These are phyloP conservation scores for Nemotelus nigrinus DNA, from an alignment of 2,888 invertebrate species.

Conservation along the genomic window DNA sequence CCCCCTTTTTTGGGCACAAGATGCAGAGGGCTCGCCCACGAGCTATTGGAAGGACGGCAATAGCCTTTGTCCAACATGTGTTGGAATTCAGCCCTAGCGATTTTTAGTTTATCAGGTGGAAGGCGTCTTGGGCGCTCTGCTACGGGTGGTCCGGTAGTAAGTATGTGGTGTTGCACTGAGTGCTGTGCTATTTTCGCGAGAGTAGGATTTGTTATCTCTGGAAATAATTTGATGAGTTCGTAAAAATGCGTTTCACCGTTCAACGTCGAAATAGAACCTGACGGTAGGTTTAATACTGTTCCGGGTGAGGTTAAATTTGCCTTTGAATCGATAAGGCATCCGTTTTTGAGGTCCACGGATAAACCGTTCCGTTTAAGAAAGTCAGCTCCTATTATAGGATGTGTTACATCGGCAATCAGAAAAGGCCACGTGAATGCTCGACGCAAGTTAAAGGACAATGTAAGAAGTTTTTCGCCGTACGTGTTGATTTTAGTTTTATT, in stretches of 20 bases:
- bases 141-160: constrained; percentile 41
- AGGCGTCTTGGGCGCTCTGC: constrained; percentile 42
- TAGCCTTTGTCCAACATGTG: constrained; percentile 32
- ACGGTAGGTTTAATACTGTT: background rate
- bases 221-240: background rate
- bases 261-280: background rate
- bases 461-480: background rate
- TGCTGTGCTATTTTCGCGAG: background rate
- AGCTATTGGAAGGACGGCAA: constrained; percentile 43
- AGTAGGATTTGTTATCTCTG: background rate
- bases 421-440: constrained; percentile 32
- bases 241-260: background rate
- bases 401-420: constrained; percentile 43
- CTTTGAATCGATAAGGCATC: constrained; percentile 27
- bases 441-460: constrained; percentile 27
- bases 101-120: constrained; percentile 33
- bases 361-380: constrained; percentile 34
- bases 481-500: constrained; percentile 34
- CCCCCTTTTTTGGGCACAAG: constrained; percentile 41
- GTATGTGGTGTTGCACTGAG: constrained; percentile 45
- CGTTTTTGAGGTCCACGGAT: constrained; percentile 38
- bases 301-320: constrained; percentile 11
- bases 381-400: constrained; percentile 46
- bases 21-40: constrained; percentile 45
- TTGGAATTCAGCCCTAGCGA: constrained; percentile 45